phyloP scores from a whole-genome alignment of 2,113 vertebrate genomes.

The Pangasianodon gigas region DNA sequence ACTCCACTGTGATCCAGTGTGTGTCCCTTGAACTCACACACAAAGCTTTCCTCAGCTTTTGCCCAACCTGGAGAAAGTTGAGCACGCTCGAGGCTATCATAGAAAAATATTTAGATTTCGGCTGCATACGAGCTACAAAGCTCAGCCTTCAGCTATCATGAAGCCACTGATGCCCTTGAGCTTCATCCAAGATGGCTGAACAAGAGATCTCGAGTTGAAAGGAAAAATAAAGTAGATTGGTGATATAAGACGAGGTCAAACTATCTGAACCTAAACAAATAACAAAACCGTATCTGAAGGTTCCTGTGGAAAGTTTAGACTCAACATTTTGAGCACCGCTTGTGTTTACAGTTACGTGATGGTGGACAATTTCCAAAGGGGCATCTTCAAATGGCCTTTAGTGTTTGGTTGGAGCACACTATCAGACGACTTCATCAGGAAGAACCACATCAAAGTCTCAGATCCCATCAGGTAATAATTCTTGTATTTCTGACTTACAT shows the following conservation, averaged over 20 bases:
- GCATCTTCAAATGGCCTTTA: constrained; percentile 95
- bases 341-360: constrained; percentile 85
- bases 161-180: not conserved
- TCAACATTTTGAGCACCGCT: not conserved
- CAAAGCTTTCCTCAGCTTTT: not conserved
- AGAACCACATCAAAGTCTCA: constrained; percentile 81
- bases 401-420: constrained; percentile 92
- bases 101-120: not conserved
- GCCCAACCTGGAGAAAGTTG: not conserved
- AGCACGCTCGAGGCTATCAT: not conserved
- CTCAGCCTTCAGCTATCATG: not conserved
- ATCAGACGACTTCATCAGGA: constrained; percentile 81
- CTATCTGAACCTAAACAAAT: not conserved
- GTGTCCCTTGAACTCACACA: not conserved
- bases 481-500: not conserved
- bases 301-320: not conserved
- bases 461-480: constrained; percentile 86
- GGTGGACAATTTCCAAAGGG: constrained; percentile 94
- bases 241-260: not conserved
- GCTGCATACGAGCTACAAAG: not conserved
- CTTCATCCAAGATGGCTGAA: not conserved
- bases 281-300: too few relatives aligned
- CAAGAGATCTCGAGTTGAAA: not conserved
- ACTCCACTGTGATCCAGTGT: not conserved
- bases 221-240: too few relatives aligned